Base-by-base conservation (phyloP, 2,888 invertebrate species). In the Monochamus alternatus region DNA sequence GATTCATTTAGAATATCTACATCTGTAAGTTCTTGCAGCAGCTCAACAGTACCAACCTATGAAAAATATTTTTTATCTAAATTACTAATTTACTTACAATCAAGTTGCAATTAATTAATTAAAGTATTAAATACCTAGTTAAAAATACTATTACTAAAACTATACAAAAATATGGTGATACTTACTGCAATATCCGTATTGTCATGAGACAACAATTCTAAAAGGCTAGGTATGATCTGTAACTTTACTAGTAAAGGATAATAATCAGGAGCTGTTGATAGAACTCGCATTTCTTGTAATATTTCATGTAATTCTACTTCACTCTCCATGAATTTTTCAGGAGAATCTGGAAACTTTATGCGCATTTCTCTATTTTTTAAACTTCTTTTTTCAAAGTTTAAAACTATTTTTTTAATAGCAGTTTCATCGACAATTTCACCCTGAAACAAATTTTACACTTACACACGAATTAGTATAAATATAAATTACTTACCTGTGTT, bases 291-390 rank as follows among this genome's bases (percentile, higher is more conserved):
- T 87, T 98, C 97, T 91, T 97, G 94, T 70, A 95, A 90, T 62
- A 92, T 92, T 86, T 95, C 95, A 85, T 96, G 94, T 31, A 89
- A 78, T 81, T 89, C 89, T 32, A 99, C 91, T 90, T 99, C 99
- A 75, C 98, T 98, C 84, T 99, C 95, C 95, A 99, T 98, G 88
- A 99, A 99, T 91, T 98, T 98, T 87, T 98, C 97, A 7, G 98
- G 97, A 85, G 95, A 94, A 87, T 98, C 99, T 0, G 98, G 96
- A 89, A 97, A 99, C 89, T 99, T 99, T 12, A 99, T 98, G 80
- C 99, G 92, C 95, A 98, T 96, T 90, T 99, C 99, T 87, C 98
- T 95, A 88, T 99, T 99, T 86, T 94, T 96, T 8, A 98, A 90
- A 66, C 96, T 95, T 86, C 96, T 93, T 88, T 99, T 99, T 87